Evolutionary conservation across 2,888 invertebrate species (phyloP).

Genomic region (Platycheirus albimanus): DNA sequence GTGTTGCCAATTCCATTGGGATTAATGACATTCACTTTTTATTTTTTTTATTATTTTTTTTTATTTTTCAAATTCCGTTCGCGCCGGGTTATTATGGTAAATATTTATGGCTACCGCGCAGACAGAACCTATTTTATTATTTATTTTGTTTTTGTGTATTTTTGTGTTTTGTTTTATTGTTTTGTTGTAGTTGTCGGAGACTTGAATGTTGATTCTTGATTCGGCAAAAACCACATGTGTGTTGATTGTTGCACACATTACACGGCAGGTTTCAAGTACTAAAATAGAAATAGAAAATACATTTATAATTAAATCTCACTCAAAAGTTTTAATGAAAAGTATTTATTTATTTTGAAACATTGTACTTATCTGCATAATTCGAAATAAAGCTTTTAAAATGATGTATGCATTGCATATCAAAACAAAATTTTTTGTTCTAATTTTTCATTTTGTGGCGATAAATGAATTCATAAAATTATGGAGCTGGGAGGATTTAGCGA

Average conservation of each 20-base stretch:
- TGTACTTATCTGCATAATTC: neutral
- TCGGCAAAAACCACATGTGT: constrained; percentile 29
- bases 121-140: constrained; percentile 32
- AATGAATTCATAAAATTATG: no score
- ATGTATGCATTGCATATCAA: no score
- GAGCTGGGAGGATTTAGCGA: no score
- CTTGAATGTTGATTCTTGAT: no score
- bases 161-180: constrained; percentile 13
- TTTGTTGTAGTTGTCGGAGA: constrained; percentile 8
- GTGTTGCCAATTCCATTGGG: constrained; percentile 65
- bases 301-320: constrained; percentile 28
- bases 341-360: constrained; percentile 19
- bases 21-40: constrained; percentile 54
- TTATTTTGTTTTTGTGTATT: constrained; percentile 40
- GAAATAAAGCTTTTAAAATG: no score
- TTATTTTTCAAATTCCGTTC: constrained; percentile 14
- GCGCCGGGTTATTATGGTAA: constrained; percentile 50
- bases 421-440: no score
- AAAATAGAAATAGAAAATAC: constrained; percentile 57
- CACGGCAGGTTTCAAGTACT: constrained; percentile 28
- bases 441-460: no score
- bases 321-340: neutral
- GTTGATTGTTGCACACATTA: constrained; percentile 51
- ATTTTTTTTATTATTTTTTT: constrained; percentile 13
- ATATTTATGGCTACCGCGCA: constrained; percentile 48